phyloP scores from a whole-genome alignment of 2,113 vertebrate genomes.

The Cebus imitator region DNA sequence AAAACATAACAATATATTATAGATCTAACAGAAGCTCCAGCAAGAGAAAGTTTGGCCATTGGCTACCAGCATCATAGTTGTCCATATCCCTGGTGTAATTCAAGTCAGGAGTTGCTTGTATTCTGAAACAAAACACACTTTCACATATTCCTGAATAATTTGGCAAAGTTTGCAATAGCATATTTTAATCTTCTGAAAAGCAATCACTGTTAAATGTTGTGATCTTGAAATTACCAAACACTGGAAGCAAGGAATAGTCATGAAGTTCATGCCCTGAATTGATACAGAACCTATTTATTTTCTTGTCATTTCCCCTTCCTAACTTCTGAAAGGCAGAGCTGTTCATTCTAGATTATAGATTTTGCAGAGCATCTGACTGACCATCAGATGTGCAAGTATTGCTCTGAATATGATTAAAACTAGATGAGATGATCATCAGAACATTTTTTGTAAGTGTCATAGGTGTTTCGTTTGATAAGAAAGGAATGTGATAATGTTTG shows the following conservation, averaged over 20 bases:
- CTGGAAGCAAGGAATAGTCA: background rate
- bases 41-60: background rate
- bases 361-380: background rate
- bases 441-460: background rate
- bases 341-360: background rate
- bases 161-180: background rate
- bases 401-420: background rate
- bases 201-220: background rate
- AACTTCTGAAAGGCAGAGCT: background rate
- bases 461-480: constrained; percentile 27
- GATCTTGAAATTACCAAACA: background rate
- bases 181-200: constrained; percentile 28
- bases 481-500: background rate
- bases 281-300: background rate
- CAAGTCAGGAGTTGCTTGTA: background rate
- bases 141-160: background rate
- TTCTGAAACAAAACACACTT: background rate
- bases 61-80: background rate
- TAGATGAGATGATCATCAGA: constrained; percentile 14
- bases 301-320: background rate
- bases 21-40: background rate
- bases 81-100: background rate
- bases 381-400: background rate
- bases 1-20: background rate
- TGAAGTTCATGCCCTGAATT: background rate